These are phyloP conservation scores for Drosophila atripex DNA, from an alignment of 2,888 invertebrate genomes.

Conservation along the genomic window DNA sequence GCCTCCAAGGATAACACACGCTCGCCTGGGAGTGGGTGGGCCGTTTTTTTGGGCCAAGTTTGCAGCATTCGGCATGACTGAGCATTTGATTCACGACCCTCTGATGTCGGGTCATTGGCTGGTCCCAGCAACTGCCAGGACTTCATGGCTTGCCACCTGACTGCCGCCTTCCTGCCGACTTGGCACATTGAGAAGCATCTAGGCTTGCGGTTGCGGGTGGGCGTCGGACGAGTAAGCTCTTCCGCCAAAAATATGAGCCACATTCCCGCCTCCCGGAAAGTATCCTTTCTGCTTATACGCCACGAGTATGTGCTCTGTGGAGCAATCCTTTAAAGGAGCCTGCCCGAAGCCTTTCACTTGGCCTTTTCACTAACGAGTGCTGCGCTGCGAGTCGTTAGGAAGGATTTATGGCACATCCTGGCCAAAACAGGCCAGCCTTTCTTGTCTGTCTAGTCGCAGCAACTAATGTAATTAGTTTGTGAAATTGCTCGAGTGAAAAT, in stretches of 20 bases:
- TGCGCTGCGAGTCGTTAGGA: slow-evolving; percentile 1
- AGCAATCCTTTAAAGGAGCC: not conserved
- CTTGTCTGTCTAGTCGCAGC: slow-evolving; percentile 41
- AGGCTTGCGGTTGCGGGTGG: not conserved
- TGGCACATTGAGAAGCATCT: slow-evolving; percentile 24
- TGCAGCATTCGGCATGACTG: slow-evolving; percentile 40
- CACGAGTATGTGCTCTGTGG: too few relatives aligned
- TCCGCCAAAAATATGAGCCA: slow-evolving; percentile 10
- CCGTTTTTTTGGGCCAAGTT: slow-evolving; percentile 29
- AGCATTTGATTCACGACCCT: slow-evolving; percentile 30
- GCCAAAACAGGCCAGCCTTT: slow-evolving; percentile 1
- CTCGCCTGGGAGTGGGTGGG: not conserved
- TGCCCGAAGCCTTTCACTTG: not conserved
- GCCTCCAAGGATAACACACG: not conserved
- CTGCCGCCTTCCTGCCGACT: not conserved
- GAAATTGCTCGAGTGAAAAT: slow-evolving; percentile 46
- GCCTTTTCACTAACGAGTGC: not conserved
- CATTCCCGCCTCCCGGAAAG: not conserved
- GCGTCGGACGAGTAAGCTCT: not conserved
- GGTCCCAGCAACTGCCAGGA: too few relatives aligned
- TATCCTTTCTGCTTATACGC: not conserved
- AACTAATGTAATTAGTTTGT: slow-evolving; percentile 60
- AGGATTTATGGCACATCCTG: slow-evolving; percentile 22
- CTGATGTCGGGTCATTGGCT: slow-evolving; percentile 30
- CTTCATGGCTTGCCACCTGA: not conserved